These are phyloP conservation scores for Stegastes partitus DNA, from an alignment of 2,113 vertebrate species.

Conservation along the genomic window DNA sequence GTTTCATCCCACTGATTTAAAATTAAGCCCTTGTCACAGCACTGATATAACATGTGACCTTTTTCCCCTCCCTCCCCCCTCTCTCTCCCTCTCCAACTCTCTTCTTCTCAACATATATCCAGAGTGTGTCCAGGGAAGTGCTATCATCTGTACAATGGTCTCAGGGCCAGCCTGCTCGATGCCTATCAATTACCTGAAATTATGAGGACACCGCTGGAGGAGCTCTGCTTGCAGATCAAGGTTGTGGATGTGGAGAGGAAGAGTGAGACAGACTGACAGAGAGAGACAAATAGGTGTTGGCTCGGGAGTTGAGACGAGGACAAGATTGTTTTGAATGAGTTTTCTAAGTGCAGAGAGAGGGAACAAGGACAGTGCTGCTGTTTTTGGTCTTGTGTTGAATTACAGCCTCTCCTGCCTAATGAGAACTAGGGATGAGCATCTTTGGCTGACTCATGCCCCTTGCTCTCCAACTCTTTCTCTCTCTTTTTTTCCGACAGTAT, in stretches of 20 bases:
- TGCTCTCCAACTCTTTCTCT: slow-evolving; percentile 16
- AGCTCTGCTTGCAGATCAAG: slow-evolving; percentile 98
- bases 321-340: slow-evolving; percentile 39
- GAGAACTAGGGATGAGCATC: slow-evolving; percentile 29
- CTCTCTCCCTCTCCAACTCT: neutral
- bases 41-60: slow-evolving; percentile 27
- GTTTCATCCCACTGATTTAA: slow-evolving; percentile 57
- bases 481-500: slow-evolving; percentile 18
- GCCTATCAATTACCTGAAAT: slow-evolving; percentile 98
- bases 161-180: slow-evolving; percentile 93
- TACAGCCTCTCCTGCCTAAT: slow-evolving; percentile 43
- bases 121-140: slow-evolving; percentile 97
- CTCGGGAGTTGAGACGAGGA: slow-evolving; percentile 48
- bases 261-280: slow-evolving; percentile 2
- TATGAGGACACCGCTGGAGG: slow-evolving; percentile 95
- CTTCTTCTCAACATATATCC: slow-evolving; percentile 29
- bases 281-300: slow-evolving; percentile 5
- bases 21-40: slow-evolving; percentile 43
- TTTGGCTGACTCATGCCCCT: slow-evolving; percentile 42
- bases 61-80: neutral
- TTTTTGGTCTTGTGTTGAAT: slow-evolving; percentile 29
- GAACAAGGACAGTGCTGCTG: slow-evolving; percentile 16
- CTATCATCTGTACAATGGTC: slow-evolving; percentile 95
- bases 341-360: slow-evolving; percentile 3
- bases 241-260: slow-evolving; percentile 74